Conservation (phyloP, 2,888 invertebrate genomes). For the Tetragonula carbonaria region DNA sequence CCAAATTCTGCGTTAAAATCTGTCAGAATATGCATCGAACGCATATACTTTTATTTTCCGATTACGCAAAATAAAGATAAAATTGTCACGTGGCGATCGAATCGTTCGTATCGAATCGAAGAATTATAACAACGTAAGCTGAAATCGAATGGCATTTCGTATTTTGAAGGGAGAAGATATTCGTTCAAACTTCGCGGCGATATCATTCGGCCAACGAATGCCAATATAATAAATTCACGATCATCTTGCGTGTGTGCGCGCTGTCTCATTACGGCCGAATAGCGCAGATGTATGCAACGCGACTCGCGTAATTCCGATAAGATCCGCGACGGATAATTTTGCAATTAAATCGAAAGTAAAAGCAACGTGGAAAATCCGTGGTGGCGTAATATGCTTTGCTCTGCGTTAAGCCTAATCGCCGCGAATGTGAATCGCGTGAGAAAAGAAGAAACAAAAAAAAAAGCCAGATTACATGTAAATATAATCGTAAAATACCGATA, state of each 20-base stretch:
- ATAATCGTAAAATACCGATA: slow-evolving; percentile 5
- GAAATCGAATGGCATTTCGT: slow-evolving; percentile 18
- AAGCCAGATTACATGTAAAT: too few relatives aligned
- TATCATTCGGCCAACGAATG: not conserved
- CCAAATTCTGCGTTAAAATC: slow-evolving; percentile 3
- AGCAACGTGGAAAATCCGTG: not conserved
- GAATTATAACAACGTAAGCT: too few relatives aligned
- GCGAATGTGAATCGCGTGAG: not conserved
- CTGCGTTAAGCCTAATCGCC: not conserved
- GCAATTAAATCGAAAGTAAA: not conserved
- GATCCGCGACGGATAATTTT: not conserved
- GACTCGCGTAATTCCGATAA: too few relatives aligned
- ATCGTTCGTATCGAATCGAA: not conserved
- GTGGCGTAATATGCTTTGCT: not conserved
- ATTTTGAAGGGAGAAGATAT: not conserved
- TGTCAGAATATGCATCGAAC: not conserved
- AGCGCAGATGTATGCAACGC: not conserved
- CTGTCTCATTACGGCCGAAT: not conserved
- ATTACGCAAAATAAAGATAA: not conserved
- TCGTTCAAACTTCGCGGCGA: not conserved
- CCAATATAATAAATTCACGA: not conserved
- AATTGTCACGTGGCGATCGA: not conserved
- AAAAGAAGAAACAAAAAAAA: not conserved
- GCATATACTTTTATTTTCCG: not conserved
- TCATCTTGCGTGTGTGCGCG: not conserved